Percentiles rank a stretch among this genome's conserved stretches.
Evolutionary conservation across 2,797 vertebrate species (phyloP).

Genomic region (Notamacropus eugenii): DNA sequence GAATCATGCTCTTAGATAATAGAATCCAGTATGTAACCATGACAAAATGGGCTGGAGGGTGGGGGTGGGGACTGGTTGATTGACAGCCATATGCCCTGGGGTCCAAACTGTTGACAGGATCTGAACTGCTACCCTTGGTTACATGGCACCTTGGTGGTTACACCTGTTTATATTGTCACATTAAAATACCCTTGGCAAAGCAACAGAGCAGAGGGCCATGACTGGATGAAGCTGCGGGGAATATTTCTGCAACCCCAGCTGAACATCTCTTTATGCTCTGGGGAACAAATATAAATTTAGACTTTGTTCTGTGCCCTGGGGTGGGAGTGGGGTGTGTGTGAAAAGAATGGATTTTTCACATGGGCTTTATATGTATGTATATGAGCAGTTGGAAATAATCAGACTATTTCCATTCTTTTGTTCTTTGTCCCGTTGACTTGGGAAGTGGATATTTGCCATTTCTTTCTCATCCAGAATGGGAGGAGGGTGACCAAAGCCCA

Average conservation of each 20-base stretch:
- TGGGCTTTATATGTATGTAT: background rate
- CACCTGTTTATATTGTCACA: background rate
- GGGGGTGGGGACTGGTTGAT: background rate
- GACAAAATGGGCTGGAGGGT: background rate
- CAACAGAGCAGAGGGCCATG: background rate
- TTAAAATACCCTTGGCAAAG: background rate
- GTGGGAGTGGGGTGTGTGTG: background rate
- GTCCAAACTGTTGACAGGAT: background rate
- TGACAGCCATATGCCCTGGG: background rate
- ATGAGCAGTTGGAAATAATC: background rate
- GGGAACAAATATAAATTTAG: constrained; percentile 20
- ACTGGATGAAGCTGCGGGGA: background rate
- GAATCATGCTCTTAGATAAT: background rate
- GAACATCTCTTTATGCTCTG: background rate
- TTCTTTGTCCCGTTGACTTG: background rate
- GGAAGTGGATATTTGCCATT: background rate
- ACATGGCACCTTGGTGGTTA: background rate
- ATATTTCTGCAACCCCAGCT: background rate
- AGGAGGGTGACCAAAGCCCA: background rate
- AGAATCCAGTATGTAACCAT: background rate
- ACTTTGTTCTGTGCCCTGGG: background rate
- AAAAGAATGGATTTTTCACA: background rate
- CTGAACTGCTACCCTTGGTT: background rate
- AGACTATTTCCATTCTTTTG: background rate
- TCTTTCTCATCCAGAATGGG: background rate